Conservation (phyloP, 2,888 invertebrate species). For the Metacarcinus magister region DNA sequence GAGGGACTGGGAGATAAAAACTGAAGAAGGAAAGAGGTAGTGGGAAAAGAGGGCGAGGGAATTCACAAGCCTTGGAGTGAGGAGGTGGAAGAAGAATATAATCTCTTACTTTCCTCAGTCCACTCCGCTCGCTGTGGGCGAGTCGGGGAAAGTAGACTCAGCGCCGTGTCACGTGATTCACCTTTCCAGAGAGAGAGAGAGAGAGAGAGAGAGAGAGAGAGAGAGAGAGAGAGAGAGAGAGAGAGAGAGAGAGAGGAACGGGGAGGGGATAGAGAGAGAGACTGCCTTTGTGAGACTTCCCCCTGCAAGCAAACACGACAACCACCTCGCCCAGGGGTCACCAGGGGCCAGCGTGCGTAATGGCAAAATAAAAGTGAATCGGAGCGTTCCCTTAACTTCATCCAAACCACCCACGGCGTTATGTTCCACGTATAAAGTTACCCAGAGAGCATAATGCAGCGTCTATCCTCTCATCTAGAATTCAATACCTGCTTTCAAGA, state of each 20-base stretch:
- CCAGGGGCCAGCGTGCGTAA: background rate
- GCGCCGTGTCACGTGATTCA: slow-evolving; percentile 48
- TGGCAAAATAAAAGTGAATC: background rate
- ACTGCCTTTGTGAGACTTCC: background rate
- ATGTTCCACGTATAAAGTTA: background rate
- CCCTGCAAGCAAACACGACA: background rate
- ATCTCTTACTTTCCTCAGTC: background rate
- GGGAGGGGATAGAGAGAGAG: slow-evolving; percentile 11
- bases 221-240: slow-evolving; percentile 44
- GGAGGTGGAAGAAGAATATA: background rate
- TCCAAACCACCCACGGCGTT: background rate
- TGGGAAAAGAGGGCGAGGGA: background rate
- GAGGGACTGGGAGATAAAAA: background rate
- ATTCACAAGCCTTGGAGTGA: background rate
- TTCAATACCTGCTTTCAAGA: background rate
- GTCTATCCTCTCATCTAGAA: background rate
- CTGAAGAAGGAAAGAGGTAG: background rate
- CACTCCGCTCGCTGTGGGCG: background rate
- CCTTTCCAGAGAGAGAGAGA: slow-evolving; percentile 46
- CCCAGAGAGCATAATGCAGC: background rate
- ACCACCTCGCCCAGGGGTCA: background rate
- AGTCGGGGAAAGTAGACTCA: slow-evolving; percentile 30
- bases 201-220: slow-evolving; percentile 35
- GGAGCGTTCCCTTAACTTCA: background rate
- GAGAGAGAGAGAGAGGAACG: slow-evolving; percentile 14